A percentile compares a stretch with the other conserved stretches of the same genome.
These are phyloP conservation scores for Mixornis gularis DNA, from an alignment of 2,113 vertebrate species.

Conservation along the genomic window DNA sequence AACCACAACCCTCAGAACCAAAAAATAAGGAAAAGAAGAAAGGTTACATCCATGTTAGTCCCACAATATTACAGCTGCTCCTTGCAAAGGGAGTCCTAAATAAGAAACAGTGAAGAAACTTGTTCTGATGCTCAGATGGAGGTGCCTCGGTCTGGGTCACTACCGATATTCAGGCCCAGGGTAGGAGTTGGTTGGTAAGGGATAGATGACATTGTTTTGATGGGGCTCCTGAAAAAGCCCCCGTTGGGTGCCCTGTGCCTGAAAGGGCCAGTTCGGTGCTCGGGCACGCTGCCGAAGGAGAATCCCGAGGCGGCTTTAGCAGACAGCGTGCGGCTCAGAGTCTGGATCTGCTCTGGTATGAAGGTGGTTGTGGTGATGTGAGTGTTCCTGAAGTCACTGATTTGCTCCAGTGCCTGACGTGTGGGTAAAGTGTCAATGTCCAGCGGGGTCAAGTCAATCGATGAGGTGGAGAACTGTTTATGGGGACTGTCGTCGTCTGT, in stretches of 20 bases:
- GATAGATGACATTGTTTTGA: slow-evolving; percentile 99
- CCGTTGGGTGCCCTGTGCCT: slow-evolving; percentile 97
- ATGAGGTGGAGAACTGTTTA: slow-evolving; percentile 99
- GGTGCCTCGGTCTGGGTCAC: slow-evolving; percentile 96
- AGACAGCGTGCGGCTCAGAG: slow-evolving; percentile 96
- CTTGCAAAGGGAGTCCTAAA: slow-evolving; percentile 77
- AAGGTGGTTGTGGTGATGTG: slow-evolving; percentile 99
- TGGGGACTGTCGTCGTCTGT: slow-evolving; percentile 99
- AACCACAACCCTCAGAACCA: neutral
- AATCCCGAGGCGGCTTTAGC: slow-evolving; percentile 97
- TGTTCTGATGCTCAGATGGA: slow-evolving; percentile 84
- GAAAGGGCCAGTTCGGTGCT: slow-evolving; percentile 97
- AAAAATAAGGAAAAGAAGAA: slow-evolving; percentile 6
- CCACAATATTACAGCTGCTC: slow-evolving; percentile 77
- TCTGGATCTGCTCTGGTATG: slow-evolving; percentile 99
- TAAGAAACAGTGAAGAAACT: slow-evolving; percentile 69
- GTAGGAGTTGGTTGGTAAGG: slow-evolving; percentile 97
- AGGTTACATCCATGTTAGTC: slow-evolving; percentile 85
- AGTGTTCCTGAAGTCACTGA: slow-evolving; percentile 99
- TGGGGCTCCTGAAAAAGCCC: slow-evolving; percentile 97
- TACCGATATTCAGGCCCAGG: slow-evolving; percentile 94
- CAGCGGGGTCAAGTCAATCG: slow-evolving; percentile 96
- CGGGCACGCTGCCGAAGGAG: slow-evolving; percentile 88
- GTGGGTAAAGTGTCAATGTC: slow-evolving; percentile 97
- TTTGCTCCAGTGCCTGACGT: slow-evolving; percentile 96